phyloP scores from a whole-genome alignment of 2,797 vertebrate species.

The Synanceia verrucosa region DNA sequence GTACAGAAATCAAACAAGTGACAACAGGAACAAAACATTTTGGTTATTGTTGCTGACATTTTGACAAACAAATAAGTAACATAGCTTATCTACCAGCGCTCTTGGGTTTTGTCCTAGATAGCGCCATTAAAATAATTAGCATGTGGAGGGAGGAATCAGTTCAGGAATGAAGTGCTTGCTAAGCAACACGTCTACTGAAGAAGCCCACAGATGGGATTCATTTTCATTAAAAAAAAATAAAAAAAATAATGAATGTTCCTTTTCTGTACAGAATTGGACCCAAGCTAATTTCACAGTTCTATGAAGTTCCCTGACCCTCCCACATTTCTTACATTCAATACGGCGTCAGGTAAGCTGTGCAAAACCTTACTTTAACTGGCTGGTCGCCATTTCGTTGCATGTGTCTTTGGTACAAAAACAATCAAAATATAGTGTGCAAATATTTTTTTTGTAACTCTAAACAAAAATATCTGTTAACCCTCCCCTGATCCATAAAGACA shows the following conservation, averaged over 20 bases:
- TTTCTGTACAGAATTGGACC: conserved; percentile 99
- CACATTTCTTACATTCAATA: conserved; percentile 99
- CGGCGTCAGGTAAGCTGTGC: conserved; percentile 99
- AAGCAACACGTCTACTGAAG: conserved; percentile 88
- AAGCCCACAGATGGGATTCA: conserved; percentile 87
- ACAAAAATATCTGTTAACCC: conserved; percentile 82
- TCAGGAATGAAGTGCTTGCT: conserved; percentile 81
- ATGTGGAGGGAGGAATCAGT: conserved; percentile 74
- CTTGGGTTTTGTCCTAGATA: conserved; percentile 57
- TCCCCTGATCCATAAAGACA: conserved; percentile 66
- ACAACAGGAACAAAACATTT: conserved; percentile 86
- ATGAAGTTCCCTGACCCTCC: conserved; percentile 97
- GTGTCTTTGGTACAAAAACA: conserved; percentile 99
- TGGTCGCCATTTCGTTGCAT: conserved; percentile 99
- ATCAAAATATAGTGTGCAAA: conserved; percentile 99
- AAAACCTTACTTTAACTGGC: conserved; percentile 99
- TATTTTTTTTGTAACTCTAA: conserved; percentile 92
- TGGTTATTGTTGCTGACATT: conserved; percentile 91
- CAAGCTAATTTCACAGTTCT: conserved; percentile 99
- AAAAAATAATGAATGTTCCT: conserved; percentile 88
- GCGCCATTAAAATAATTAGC: conserved; percentile 67
- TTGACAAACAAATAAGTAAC: conserved; percentile 87
- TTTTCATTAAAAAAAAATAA: conserved; percentile 77
- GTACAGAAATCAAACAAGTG: conserved; percentile 90
- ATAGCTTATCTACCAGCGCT: conserved; percentile 82